Percentiles rank a stretch among this genome's conserved stretches.
Evolutionary conservation across 1,140 invertebrate species (phyloP).

Genomic region (Megathymus violae): DNA sequence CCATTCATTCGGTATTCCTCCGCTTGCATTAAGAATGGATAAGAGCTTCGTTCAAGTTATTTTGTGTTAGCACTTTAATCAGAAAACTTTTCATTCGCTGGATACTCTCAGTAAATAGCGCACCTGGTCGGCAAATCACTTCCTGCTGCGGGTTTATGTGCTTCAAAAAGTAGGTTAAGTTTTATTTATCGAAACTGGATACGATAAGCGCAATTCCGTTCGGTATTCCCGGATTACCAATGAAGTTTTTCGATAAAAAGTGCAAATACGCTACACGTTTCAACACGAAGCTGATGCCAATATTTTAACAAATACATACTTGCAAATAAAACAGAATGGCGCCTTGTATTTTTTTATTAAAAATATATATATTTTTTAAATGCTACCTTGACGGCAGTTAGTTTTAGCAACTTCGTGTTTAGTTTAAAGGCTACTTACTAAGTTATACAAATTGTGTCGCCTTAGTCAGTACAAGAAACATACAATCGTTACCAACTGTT

Average conservation of each 20-base stretch:
- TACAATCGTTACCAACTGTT: too few relatives aligned
- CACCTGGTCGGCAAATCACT: constrained; percentile 55
- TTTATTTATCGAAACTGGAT: constrained; percentile 45
- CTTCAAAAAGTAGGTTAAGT: constrained; percentile 51
- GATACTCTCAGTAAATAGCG: constrained; percentile 54
- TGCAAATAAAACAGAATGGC: constrained; percentile 12
- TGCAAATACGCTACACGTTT: constrained; percentile 18
- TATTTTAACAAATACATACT: constrained; percentile 5
- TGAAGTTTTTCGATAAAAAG: constrained; percentile 22
- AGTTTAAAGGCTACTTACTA: too few relatives aligned
- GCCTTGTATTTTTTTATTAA: too few relatives aligned
- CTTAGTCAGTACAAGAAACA: too few relatives aligned
- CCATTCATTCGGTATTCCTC: constrained; percentile 71
- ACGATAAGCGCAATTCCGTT: constrained; percentile 41
- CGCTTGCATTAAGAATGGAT: constrained; percentile 77
- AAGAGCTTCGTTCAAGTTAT: constrained; percentile 61
- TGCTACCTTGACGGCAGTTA: too few relatives aligned
- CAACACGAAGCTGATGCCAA: constrained; percentile 6
- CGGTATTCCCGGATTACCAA: constrained; percentile 13
- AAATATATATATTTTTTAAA: too few relatives aligned
- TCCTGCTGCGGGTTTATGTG: constrained; percentile 46
- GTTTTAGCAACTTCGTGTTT: too few relatives aligned
- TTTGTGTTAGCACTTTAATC: constrained; percentile 77
- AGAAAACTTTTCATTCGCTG: constrained; percentile 60
- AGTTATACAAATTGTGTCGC: too few relatives aligned